A percentile compares a stretch with the other conserved stretches of the same genome.
Evolutionary conservation across 2,888 invertebrate genomes (phyloP).

Genomic region (Amiota communis): DNA sequence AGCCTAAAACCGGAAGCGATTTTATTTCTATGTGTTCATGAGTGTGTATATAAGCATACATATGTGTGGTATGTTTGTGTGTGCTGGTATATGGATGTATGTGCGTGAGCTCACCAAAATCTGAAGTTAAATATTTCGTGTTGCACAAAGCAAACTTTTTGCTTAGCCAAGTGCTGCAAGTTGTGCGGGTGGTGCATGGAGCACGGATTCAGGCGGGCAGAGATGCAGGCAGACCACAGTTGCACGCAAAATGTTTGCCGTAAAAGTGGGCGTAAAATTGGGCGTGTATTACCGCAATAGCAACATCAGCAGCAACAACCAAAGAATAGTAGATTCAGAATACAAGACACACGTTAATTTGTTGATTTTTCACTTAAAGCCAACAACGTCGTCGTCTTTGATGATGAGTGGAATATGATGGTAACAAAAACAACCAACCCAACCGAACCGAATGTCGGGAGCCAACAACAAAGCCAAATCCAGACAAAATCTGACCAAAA

Average conservation of each 20-base stretch:
- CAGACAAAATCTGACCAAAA: too few relatives aligned
- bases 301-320: conserved; percentile 26
- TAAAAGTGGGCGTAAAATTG: conserved; percentile 8
- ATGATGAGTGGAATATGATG: conserved; percentile 6
- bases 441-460: too few relatives aligned
- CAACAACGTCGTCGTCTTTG: conserved; percentile 37
- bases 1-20: conserved; percentile 26
- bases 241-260: not conserved
- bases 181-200: conserved; percentile 37
- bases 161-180: conserved; percentile 40
- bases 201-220: conserved; percentile 25
- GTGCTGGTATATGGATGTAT: conserved; percentile 22
- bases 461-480: conserved; percentile 13
- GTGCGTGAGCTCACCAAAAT: conserved; percentile 54
- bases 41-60: conserved; percentile 63
- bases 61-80: conserved; percentile 26
- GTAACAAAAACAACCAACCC: not conserved
- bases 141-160: conserved; percentile 55
- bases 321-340: not conserved
- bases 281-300: conserved; percentile 11
- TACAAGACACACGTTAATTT: conserved; percentile 58
- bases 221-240: conserved; percentile 24
- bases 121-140: conserved; percentile 65
- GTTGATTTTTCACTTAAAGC: conserved; percentile 68
- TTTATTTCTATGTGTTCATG: conserved; percentile 48